Base-by-base conservation (phyloP, 2,797 vertebrate genomes). In the Cetoscarus ocellatus region DNA sequence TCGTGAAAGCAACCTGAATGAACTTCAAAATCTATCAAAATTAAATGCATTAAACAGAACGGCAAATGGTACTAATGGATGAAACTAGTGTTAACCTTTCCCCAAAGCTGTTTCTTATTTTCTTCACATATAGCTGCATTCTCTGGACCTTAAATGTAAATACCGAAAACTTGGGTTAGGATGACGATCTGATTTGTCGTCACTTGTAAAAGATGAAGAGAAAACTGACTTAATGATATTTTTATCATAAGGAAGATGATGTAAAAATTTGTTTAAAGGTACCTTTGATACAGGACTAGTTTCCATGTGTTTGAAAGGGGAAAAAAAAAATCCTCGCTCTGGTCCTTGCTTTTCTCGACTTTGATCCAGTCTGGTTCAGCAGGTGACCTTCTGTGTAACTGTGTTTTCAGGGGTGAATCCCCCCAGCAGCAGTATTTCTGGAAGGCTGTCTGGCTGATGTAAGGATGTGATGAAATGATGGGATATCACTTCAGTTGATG, bases 391-490 rank as follows among this genome's bases (percentile, higher is more conserved):
- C 51, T 43, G 52, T 61, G 56, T 47, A 65, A 38, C 57, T 56
- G n/a, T 48, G 65, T 54, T 36, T 76, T 73, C 49, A 61, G 42
- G 48, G 68, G 55, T 68, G 54, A 72, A 63, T 67, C 45, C 38
- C 38, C 57, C 43, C 67, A 70, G 63, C 51, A 75, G 80, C 67
- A 47, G 45, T 67, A 42, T 60, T 82, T 80, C 67, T 73, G 61
- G 79, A 71, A 75, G 67, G 36, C 83, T 83, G 77, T 79, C 79
- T 77, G 67, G 40, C 67, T 85, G 85, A 85, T 90, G 75, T 87
- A 86, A 89, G 65, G 42, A 75, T 13, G 61, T 84, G 84, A 92
- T 89, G 84, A 90, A 89, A 92, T 80, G 62, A 82, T 75, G 73
- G 83, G 85, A 88, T 87, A 86, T 82, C 40, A 50, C 57, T 78